Percentiles rank a stretch among this genome's conserved stretches.
phyloP scores from a whole-genome alignment of 2,113 vertebrate genomes.

The Aphyosemion australe region DNA sequence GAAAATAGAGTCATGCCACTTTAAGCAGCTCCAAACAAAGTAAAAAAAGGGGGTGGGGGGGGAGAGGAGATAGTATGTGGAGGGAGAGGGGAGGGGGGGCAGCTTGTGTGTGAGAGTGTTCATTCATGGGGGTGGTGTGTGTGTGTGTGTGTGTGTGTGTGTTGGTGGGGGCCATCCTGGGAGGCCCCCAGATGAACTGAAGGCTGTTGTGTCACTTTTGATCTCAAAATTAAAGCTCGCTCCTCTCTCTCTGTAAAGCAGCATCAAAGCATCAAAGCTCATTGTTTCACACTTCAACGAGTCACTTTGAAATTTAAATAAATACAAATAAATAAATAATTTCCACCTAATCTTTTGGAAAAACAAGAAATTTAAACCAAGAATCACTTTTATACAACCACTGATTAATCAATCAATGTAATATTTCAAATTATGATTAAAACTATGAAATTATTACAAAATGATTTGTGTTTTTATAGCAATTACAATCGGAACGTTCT shows the following conservation, averaged over 20 bases:
- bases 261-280: conserved; percentile 24
- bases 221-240: conserved; percentile 74
- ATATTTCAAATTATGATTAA: too few relatives aligned
- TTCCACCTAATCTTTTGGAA: too few relatives aligned
- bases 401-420: too few relatives aligned
- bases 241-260: conserved; percentile 32
- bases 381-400: too few relatives aligned
- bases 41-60: conserved; percentile 63
- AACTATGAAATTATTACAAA: too few relatives aligned
- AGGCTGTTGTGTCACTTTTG: conserved; percentile 71
- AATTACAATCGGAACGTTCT: too few relatives aligned
- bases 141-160: conserved; percentile 34
- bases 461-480: too few relatives aligned
- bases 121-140: conserved; percentile 59
- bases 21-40: conserved; percentile 84
- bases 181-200: conserved; percentile 58
- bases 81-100: conserved; percentile 29
- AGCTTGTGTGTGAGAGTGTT: conserved; percentile 59
- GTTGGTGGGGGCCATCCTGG: conserved; percentile 59
- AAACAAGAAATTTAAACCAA: too few relatives aligned
- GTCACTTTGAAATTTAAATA: conserved; percentile 4
- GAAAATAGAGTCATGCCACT: conserved; percentile 86
- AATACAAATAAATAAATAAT: too few relatives aligned
- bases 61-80: conserved; percentile 57
- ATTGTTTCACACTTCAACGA: conserved; percentile 27